phyloP scores from a whole-genome alignment of 2,888 invertebrate genomes.

The Drosophila pseudotalamancana region DNA sequence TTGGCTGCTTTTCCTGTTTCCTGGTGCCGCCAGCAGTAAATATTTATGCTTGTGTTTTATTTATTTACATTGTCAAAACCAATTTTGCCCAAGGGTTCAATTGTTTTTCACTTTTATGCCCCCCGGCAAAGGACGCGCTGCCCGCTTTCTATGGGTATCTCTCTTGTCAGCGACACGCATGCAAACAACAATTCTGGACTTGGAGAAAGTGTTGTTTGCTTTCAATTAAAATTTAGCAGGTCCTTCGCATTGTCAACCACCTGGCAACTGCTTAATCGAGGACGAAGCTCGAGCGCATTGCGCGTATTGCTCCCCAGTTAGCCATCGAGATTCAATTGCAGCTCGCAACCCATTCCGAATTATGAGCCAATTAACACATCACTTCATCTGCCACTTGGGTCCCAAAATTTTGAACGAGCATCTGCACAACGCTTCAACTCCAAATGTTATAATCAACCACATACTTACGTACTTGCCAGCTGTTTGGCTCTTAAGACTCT shows the following conservation, averaged over 20 bases:
- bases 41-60: slow-evolving; percentile 80
- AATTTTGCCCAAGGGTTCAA: slow-evolving; percentile 80
- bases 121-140: slow-evolving; percentile 2
- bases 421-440: background rate
- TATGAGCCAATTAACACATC: slow-evolving; percentile 56
- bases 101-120: slow-evolving; percentile 79
- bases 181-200: slow-evolving; percentile 56
- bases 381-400: slow-evolving; percentile 6
- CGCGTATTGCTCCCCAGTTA: slow-evolving; percentile 49
- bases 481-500: background rate
- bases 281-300: background rate
- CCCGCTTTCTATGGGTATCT: background rate
- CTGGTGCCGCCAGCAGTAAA: slow-evolving; percentile 73
- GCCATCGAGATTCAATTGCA: slow-evolving; percentile 44
- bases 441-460: slow-evolving; percentile 15
- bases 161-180: slow-evolving; percentile 71
- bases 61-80: slow-evolving; percentile 80
- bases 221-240: slow-evolving; percentile 65
- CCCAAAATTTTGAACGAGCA: background rate
- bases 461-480: background rate
- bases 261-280: slow-evolving; percentile 34
- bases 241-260: slow-evolving; percentile 12
- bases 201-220: slow-evolving; percentile 69
- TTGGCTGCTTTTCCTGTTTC: slow-evolving; percentile 30
- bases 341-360: slow-evolving; percentile 25